Evolutionary conservation across 2,888 invertebrate species (phyloP).

Genomic region (Uloborus plumipes): DNA sequence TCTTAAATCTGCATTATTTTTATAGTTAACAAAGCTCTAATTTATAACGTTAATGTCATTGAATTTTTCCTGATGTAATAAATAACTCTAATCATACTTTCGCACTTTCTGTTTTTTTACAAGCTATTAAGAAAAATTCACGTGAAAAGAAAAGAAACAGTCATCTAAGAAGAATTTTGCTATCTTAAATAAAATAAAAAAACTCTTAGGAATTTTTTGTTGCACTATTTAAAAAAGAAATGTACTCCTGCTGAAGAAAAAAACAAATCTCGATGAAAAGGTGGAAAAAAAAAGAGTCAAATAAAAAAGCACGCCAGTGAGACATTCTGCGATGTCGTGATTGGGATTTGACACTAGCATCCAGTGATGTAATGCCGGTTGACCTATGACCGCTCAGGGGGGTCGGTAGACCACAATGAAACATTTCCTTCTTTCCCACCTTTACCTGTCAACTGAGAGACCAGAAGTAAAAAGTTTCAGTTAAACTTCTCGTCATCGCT

Average conservation of each 20-base stretch:
- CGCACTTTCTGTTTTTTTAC: no score
- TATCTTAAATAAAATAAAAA: not conserved
- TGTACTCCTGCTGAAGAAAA: not conserved
- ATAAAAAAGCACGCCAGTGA: constrained; percentile 19
- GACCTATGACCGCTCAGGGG: constrained; percentile 46
- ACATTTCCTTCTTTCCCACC: constrained; percentile 45
- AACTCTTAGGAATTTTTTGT: not conserved
- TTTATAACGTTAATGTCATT: no score
- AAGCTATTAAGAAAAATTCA: no score
- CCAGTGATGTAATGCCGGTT: constrained; percentile 55
- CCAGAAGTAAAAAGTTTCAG: constrained; percentile 7
- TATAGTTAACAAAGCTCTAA: no score
- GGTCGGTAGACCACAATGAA: constrained; percentile 51
- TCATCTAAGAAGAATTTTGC: not conserved
- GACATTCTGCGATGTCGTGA: constrained; percentile 60
- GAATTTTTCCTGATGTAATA: no score
- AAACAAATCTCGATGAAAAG: constrained; percentile 21
- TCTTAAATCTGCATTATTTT: no score
- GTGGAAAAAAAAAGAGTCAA: constrained; percentile 23
- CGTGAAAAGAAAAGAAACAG: not conserved
- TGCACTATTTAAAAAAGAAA: not conserved
- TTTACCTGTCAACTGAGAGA: constrained; percentile 43
- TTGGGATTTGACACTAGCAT: constrained; percentile 53
- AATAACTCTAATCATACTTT: no score
- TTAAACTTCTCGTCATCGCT: constrained; percentile 26